Conservation (phyloP, 2,113 vertebrate species). For the Lophotis ruficrista region DNA sequence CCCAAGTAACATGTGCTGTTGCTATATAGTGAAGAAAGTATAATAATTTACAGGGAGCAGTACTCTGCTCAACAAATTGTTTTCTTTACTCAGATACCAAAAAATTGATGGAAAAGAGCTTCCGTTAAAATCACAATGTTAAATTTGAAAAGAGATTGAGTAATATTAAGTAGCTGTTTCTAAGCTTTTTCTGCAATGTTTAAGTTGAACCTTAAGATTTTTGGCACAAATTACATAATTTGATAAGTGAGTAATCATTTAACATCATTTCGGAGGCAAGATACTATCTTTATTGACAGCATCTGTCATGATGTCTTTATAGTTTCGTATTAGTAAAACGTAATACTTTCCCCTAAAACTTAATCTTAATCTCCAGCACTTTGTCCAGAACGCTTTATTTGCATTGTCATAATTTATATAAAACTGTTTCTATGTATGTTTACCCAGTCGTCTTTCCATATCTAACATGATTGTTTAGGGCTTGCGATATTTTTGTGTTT, state of each 20-base stretch:
- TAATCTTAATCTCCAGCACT: neutral
- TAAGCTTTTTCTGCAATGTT: neutral
- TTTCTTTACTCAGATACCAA: neutral
- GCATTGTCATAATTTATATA: neutral
- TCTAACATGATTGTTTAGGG: neutral
- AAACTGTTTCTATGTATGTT: neutral
- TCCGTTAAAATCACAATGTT: neutral
- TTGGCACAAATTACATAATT: neutral
- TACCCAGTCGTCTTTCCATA: neutral
- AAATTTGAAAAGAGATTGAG: neutral
- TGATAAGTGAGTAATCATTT: neutral
- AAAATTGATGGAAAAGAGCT: neutral
- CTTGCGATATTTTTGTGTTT: neutral
- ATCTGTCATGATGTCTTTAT: neutral
- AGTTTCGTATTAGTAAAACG: neutral
- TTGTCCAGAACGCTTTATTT: neutral
- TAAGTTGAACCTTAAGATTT: neutral
- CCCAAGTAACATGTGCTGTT: neutral
- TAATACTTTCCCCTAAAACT: neutral
- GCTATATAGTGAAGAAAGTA: neutral
- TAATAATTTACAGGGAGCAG: neutral
- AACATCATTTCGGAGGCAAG: neutral
- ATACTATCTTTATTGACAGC: neutral
- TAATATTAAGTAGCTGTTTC: neutral
- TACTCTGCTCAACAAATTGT: neutral